These are phyloP conservation scores for Acanthosoma haemorrhoidale DNA, from an alignment of 2,888 invertebrate species.

Conservation along the genomic window DNA sequence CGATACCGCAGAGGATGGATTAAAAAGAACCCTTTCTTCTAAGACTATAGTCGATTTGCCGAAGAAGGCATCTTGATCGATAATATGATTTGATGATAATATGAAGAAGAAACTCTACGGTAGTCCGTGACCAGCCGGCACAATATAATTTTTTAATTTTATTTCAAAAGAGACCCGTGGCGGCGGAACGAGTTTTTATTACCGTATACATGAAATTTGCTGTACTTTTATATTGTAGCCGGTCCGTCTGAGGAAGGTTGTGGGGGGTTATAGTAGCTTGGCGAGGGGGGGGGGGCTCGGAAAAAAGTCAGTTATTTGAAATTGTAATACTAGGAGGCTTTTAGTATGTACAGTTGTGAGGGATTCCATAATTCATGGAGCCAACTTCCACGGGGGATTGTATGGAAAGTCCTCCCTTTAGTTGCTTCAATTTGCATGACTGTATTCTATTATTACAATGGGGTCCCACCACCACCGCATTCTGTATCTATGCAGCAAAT, in stretches of 20 bases:
- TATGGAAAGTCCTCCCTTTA: slow-evolving; percentile 36
- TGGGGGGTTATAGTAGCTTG: too few species aligned
- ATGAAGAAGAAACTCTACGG: too few species aligned
- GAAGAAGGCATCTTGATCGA: too few species aligned
- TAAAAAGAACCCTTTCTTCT: too few species aligned
- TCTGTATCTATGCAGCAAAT: slow-evolving; percentile 2
- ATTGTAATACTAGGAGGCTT: slow-evolving; percentile 39
- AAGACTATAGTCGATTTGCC: too few species aligned
- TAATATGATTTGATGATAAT: too few species aligned
- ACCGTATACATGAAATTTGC: slow-evolving; percentile 24
- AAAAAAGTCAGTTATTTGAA: slow-evolving; percentile 36
- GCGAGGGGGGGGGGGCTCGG: too few species aligned
- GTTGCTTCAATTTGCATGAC: slow-evolving; percentile 37
- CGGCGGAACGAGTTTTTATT: slow-evolving; percentile 1
- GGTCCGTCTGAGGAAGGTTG: too few species aligned
- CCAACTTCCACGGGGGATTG: slow-evolving; percentile 37
- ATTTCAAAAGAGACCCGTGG: not conserved
- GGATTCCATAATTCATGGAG: slow-evolving; percentile 38
- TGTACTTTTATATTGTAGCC: slow-evolving; percentile 24
- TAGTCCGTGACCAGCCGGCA: not conserved
- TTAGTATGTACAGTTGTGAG: slow-evolving; percentile 38
- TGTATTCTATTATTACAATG: slow-evolving; percentile 38
- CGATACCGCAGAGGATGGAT: too few species aligned
- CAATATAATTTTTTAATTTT: slow-evolving; percentile 10
- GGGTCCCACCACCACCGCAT: slow-evolving; percentile 9